Evolutionary conservation across 2,797 vertebrate genomes (phyloP).

Genomic region (Kryptopterus vitreolus): DNA sequence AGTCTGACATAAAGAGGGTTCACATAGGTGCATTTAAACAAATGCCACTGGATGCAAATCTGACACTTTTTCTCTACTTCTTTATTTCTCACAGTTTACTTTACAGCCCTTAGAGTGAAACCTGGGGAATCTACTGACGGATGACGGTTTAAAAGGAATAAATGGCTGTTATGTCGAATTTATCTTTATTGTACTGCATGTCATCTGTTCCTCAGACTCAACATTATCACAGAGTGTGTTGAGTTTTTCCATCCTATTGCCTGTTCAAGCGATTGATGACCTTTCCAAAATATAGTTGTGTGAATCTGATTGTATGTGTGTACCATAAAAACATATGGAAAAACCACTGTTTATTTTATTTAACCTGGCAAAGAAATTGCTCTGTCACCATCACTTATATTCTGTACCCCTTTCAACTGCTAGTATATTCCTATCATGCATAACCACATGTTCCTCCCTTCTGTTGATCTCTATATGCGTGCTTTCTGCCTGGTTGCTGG

Average conservation of each 20-base stretch:
- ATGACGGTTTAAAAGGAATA: not conserved
- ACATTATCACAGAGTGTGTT: not conserved
- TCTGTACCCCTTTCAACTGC: not conserved
- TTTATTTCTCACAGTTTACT: not conserved
- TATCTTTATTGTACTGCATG: not conserved
- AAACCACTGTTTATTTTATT: not conserved
- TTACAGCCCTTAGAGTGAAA: not conserved
- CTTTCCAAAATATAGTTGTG: not conserved
- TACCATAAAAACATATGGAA: not conserved
- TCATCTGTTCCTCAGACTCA: not conserved
- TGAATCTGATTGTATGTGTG: not conserved
- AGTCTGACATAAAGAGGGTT: slow-evolving; percentile 15
- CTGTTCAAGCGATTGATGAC: not conserved
- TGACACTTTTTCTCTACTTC: not conserved
- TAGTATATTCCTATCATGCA: not conserved
- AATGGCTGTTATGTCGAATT: not conserved
- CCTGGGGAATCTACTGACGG: not conserved
- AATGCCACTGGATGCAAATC: not conserved
- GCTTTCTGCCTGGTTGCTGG: slow-evolving; percentile 13
- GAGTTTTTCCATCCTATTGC: not conserved
- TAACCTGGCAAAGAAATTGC: not conserved
- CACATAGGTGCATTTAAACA: not conserved
- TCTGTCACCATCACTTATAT: not conserved
- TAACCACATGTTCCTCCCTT: not conserved
- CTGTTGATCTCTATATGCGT: not conserved